Conservation (phyloP, 2,888 invertebrate genomes). For the Spisula subtruncata region DNA sequence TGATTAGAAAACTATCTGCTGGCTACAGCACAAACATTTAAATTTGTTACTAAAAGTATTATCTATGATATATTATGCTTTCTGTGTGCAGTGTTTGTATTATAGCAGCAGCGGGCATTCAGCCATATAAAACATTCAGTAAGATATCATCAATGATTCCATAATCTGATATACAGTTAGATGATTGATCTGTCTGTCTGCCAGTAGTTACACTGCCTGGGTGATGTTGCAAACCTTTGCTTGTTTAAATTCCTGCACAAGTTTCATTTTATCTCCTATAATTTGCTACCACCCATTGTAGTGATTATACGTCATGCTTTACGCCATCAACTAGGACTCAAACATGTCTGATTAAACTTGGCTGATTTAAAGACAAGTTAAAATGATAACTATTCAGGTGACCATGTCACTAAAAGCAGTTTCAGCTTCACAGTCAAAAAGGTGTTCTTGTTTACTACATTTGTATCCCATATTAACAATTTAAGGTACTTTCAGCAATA, state of each 20-base stretch:
- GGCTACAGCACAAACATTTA: background rate
- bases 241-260: background rate
- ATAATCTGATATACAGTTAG: background rate
- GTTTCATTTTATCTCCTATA: background rate
- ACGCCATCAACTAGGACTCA: background rate
- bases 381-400: too few relatives aligned
- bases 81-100: background rate
- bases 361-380: too few relatives aligned
- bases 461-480: too few relatives aligned
- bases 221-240: background rate
- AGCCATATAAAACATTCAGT: background rate
- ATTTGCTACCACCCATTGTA: background rate
- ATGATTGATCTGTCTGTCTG: constrained; percentile 6
- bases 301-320: background rate
- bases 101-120: background rate
- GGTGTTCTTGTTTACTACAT: too few relatives aligned
- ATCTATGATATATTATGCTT: background rate
- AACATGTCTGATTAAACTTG: too few relatives aligned
- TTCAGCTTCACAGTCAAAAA: too few relatives aligned
- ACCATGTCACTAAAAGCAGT: too few relatives aligned
- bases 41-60: background rate
- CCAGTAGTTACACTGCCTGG: too few relatives aligned
- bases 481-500: too few relatives aligned
- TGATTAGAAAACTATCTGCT: background rate
- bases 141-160: background rate